phyloP scores from a whole-genome alignment of 2,797 vertebrate genomes.

The Mycteria americana region DNA sequence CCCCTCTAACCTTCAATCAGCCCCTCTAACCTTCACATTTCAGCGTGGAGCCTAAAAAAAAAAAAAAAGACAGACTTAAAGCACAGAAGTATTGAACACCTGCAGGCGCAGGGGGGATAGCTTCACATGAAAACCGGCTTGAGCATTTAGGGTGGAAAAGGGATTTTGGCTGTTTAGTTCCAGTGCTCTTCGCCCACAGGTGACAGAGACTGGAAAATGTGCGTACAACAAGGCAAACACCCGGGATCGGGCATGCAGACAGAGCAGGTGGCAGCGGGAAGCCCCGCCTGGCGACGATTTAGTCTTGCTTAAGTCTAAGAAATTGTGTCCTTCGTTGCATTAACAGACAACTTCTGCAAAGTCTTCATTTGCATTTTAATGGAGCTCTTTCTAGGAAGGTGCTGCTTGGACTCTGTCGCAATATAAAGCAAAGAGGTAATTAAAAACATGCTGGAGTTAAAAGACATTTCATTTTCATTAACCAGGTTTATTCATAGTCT shows the following conservation, averaged over 20 bases:
- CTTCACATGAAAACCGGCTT: accelerated
- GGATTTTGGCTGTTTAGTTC: not conserved
- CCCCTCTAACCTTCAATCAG: not conserved
- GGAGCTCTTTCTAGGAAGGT: constrained; percentile 56
- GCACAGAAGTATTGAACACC: not conserved
- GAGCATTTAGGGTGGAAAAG: not conserved
- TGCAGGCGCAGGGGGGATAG: accelerated
- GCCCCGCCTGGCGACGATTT: accelerated
- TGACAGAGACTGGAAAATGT: not conserved
- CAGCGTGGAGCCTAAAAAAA: not conserved
- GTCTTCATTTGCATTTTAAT: constrained; percentile 57
- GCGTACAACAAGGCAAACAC: accelerated
- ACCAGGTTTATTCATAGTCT: not conserved
- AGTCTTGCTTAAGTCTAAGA: not conserved
- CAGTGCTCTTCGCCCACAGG: not conserved
- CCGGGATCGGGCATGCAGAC: accelerated
- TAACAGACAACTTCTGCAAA: constrained; percentile 14
- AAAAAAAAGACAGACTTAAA: not conserved
- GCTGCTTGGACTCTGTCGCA: not conserved
- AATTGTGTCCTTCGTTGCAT: not conserved
- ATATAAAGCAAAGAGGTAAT: constrained; percentile 13
- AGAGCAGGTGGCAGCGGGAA: not conserved
- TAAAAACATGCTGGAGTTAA: not conserved
- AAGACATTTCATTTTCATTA: constrained; percentile 17
- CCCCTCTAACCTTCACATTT: not conserved